phyloP scores from a whole-genome alignment of 1,140 invertebrate genomes.

The Idris sp. region DNA sequence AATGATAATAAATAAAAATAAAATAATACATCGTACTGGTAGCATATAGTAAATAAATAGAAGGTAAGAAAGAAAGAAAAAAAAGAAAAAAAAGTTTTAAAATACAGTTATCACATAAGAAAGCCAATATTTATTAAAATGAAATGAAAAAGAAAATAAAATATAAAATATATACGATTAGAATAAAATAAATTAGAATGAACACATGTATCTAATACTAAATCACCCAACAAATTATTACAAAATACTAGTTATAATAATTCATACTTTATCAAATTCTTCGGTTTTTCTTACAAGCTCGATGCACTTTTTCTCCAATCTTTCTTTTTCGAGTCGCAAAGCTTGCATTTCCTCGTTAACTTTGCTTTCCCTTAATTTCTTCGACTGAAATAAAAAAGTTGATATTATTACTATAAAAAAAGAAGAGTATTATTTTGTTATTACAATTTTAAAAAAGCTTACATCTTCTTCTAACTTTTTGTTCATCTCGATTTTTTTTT shows the following conservation, averaged over 20 bases:
- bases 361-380: slow-evolving; percentile 44
- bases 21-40: too few relatives aligned
- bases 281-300: slow-evolving; percentile 65
- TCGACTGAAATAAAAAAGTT: slow-evolving; percentile 49
- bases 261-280: slow-evolving; percentile 67
- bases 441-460: slow-evolving; percentile 11
- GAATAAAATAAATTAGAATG: slow-evolving; percentile 9
- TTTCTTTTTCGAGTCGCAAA: slow-evolving; percentile 66
- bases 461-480: slow-evolving; percentile 21
- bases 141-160: too few relatives aligned
- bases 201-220: background rate
- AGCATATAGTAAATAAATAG: too few relatives aligned
- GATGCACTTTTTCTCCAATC: slow-evolving; percentile 46
- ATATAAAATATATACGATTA: background rate
- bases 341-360: slow-evolving; percentile 59
- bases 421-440: background rate
- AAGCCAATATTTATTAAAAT: too few relatives aligned
- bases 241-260: background rate
- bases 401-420: too few relatives aligned
- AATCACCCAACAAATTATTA: background rate
- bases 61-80: too few relatives aligned
- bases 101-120: too few relatives aligned
- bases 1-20: too few relatives aligned
- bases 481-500: too few relatives aligned
- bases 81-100: too few relatives aligned